Evolutionary conservation across 2,888 invertebrate genomes (phyloP).

Genomic region (Sepioteuthis lessoniana): DNA sequence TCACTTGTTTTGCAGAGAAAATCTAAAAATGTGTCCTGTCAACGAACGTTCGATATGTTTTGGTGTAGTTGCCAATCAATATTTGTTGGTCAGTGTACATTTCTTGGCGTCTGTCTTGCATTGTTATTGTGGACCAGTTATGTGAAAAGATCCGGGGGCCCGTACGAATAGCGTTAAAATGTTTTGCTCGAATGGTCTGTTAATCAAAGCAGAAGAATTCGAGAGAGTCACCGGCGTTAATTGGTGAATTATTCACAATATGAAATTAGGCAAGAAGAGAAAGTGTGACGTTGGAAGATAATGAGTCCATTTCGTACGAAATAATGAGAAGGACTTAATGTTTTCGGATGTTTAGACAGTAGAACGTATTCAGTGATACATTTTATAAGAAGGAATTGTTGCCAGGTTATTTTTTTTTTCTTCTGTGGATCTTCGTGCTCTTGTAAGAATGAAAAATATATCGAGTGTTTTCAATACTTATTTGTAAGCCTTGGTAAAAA

Average conservation of each 20-base stretch:
- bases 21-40: neutral
- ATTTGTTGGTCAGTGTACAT: neutral
- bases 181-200: neutral
- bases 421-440: too few species aligned
- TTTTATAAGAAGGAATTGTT: too few species aligned
- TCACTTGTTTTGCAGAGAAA: neutral
- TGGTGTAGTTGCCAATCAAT: neutral
- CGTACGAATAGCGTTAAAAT: neutral
- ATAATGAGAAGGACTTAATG: too few species aligned
- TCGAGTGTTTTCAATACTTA: too few species aligned
- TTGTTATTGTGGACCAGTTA: neutral
- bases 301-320: too few species aligned
- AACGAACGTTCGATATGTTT: neutral
- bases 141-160: neutral
- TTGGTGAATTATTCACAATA: slow-evolving; percentile 24
- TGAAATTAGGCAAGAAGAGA: neutral
- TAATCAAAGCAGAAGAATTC: slow-evolving; percentile 15
- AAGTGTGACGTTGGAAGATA: too few species aligned
- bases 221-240: neutral
- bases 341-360: too few species aligned
- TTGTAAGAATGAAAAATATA: too few species aligned
- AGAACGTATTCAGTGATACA: too few species aligned
- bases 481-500: too few species aligned
- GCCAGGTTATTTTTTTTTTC: too few species aligned
- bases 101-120: neutral